These are phyloP conservation scores for Benthosema pterotum DNA, from an alignment of 2,797 vertebrate species.

Conservation along the genomic window DNA sequence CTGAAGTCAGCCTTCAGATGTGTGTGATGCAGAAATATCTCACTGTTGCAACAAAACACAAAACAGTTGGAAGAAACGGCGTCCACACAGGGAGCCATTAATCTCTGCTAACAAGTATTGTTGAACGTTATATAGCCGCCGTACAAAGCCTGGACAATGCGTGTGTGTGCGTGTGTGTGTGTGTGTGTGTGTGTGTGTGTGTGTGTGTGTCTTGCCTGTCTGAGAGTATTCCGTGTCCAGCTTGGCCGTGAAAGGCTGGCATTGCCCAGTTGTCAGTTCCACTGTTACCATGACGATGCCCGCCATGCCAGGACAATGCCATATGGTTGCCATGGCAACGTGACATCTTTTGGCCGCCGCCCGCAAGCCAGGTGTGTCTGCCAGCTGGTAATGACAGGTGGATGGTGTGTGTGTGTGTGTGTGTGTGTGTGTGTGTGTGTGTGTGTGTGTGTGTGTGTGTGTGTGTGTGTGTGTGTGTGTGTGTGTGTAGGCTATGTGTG, in stretches of 20 bases:
- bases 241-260: conserved; percentile 53
- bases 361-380: conserved; percentile 72
- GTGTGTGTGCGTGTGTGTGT: conserved; percentile 10
- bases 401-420: conserved; percentile 58
- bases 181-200: conserved; percentile 3
- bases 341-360: conserved; percentile 56
- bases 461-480: conserved; percentile 35
- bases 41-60: too few species aligned
- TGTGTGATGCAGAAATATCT: too few species aligned
- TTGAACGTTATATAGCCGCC: not conserved
- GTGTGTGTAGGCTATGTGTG: conserved; percentile 37
- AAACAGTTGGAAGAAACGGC: too few species aligned
- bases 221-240: conserved; percentile 17
- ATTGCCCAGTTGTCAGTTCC: conserved; percentile 56
- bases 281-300: conserved; percentile 72
- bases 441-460: conserved; percentile 36
- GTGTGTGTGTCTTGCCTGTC: conserved; percentile 3
- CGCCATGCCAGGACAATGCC: conserved; percentile 61
- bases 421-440: conserved; percentile 26
- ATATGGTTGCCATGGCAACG: conserved; percentile 75
- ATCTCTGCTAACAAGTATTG: not conserved
- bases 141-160: not conserved
- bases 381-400: conserved; percentile 78
- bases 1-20: too few species aligned
- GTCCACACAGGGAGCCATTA: too few species aligned